phyloP scores from a whole-genome alignment of 2,113 vertebrate genomes.

The Sebastes schlegelii region DNA sequence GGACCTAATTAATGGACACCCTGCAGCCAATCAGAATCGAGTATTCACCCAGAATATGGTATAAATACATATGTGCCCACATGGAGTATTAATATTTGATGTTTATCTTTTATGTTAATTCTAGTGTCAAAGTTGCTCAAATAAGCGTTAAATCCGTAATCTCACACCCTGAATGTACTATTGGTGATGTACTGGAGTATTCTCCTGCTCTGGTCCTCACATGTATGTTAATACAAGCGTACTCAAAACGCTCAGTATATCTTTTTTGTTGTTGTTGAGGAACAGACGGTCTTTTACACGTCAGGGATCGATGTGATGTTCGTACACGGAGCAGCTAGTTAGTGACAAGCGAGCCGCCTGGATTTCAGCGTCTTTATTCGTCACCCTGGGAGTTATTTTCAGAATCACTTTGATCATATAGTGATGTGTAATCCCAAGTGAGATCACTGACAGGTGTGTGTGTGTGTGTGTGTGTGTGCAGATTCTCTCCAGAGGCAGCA shows the following conservation, averaged over 20 bases:
- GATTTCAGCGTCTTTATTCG: no score
- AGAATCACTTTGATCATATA: conserved; percentile 13
- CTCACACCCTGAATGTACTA: no score
- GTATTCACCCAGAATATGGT: no score
- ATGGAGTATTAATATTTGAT: not conserved
- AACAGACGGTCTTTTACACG: no score
- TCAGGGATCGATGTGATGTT: not conserved
- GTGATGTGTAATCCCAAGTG: not conserved
- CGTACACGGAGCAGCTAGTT: not conserved
- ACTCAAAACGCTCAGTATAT: not conserved
- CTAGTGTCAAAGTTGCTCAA: not conserved
- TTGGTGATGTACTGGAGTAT: not conserved
- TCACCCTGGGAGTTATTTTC: not conserved
- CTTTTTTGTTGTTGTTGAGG: no score
- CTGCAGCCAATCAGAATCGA: no score
- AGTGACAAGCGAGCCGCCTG: not conserved
- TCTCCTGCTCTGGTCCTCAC: not conserved
- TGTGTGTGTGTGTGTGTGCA: conserved; percentile 73
- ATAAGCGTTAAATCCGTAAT: not conserved
- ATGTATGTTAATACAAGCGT: not conserved
- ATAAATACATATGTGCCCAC: not conserved
- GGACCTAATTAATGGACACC: no score
- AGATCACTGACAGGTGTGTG: conserved; percentile 47
- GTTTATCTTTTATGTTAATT: not conserved
- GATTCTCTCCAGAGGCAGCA: conserved; percentile 98